Base-by-base conservation (phyloP, 2,888 invertebrate species). In the Polydrusus cervinus region DNA sequence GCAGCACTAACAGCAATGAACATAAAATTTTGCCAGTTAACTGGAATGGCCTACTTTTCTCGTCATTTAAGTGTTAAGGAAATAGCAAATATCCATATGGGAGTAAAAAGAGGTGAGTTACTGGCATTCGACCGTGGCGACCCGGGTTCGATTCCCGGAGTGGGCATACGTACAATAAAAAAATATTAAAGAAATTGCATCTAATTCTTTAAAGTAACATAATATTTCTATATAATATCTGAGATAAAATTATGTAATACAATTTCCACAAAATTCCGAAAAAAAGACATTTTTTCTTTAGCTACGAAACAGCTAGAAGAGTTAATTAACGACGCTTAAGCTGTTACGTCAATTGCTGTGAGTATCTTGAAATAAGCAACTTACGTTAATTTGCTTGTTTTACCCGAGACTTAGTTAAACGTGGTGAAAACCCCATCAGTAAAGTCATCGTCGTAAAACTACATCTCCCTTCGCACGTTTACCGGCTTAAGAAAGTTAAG, bases 401-500 rank as follows among this genome's bases (percentile, higher is more conserved):
- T 73, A 73, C 49, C 62, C 67, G 47, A 62, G 73, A 68, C 68
- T 73, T 73, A 73, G 68, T 62, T 61, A 73, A 73, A 73, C 68
- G 67, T 49, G 68, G 73, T 73, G 73, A 73, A 73, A 73, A 73
- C 68, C 68, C 68, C 73, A 68, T 68, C 73, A 68, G 57, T 57
- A 73, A 73, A 73, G 73, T 73, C 67, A 68, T 73, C 73, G 73
- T 68, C 62, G 61, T 62, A 67, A 68, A 73, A 73, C 67, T 73
- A 73, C 67, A 68, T 73, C 73, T 73, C 66, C 62, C 67, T 62
- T 73, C 43, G 67, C 73, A 73, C 73, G 73, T 73, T 61, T 68
- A 68, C 68, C 20, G 60, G 73, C 73, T 73, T 74, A 69, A 69
- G 74, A 64, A 74, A 74, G 64, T 74, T 75, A 78, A 79, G 79